Evolutionary conservation across 2,888 invertebrate species (phyloP).

Genomic region (Apantesis nais): DNA sequence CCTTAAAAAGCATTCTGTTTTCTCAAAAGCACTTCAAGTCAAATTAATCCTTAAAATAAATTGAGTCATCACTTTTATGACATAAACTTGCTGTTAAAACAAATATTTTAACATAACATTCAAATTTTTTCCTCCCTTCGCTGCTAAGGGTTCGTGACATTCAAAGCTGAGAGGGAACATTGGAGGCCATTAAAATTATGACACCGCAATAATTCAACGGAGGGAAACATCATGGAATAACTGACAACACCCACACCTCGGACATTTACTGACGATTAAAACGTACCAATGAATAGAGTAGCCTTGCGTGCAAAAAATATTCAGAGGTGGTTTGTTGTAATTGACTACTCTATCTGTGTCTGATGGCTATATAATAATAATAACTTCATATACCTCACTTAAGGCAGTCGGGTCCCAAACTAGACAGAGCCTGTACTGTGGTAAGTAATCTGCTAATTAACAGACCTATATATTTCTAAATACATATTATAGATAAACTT

Average conservation of each 20-base stretch:
- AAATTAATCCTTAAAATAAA: not conserved
- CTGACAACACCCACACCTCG: constrained; percentile 28
- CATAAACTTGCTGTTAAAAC: constrained; percentile 6
- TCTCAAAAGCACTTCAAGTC: not conserved
- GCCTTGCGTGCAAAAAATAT: no score
- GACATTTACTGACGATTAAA: constrained; percentile 5
- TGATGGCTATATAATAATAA: no score
- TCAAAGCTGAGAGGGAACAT: constrained; percentile 31
- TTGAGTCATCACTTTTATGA: not conserved
- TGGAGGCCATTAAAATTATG: constrained; percentile 39
- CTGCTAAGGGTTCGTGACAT: constrained; percentile 12
- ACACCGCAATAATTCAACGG: constrained; percentile 39
- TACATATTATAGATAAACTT: no score
- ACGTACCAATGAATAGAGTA: constrained; percentile 7
- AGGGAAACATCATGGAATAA: constrained; percentile 36
- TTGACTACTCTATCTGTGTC: no score
- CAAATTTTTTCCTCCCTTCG: not conserved
- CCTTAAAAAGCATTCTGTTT: not conserved
- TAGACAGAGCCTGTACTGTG: no score
- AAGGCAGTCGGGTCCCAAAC: no score
- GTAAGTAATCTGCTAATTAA: no score
- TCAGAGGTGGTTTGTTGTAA: no score
- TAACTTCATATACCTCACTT: no score
- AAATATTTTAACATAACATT: constrained; percentile 11
- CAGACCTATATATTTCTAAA: no score